A percentile compares a stretch with the other conserved stretches of the same genome.
Conservation (phyloP, 2,888 invertebrate genomes). For the Morpho helenor region DNA sequence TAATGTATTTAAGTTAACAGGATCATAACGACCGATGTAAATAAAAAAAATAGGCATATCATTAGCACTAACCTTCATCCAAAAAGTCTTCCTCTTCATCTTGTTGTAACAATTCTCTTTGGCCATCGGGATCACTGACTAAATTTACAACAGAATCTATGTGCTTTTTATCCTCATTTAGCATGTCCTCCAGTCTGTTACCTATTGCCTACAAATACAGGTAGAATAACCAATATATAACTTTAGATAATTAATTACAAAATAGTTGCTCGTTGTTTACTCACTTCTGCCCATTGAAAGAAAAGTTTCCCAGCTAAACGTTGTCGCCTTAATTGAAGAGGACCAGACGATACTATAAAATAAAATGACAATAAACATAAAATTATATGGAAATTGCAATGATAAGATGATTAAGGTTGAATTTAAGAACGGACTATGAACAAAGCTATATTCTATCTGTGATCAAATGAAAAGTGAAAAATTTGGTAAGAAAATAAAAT, state of each 20-base stretch:
- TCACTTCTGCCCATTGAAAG: conserved; percentile 96
- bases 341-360: conserved; percentile 57
- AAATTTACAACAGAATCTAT: conserved; percentile 83
- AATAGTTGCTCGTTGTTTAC: conserved; percentile 15
- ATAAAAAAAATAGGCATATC: no score
- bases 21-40: no score
- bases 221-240: neutral
- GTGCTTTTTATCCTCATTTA: conserved; percentile 88
- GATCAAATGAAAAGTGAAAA: no score
- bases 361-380: neutral
- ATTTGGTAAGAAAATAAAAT: no score
- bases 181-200: conserved; percentile 92
- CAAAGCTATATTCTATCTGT: no score
- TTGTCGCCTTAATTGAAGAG: conserved; percentile 57
- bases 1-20: no score
- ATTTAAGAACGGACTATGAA: no score
- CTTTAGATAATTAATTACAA: neutral
- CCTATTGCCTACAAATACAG: conserved; percentile 82
- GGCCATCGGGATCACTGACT: conserved; percentile 87
- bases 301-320: conserved; percentile 97
- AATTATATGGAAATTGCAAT: neutral
- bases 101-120: conserved; percentile 87
- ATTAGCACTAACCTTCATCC: conserved; percentile 86
- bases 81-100: conserved; percentile 98
- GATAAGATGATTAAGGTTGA: no score